Evolutionary conservation across 2,113 vertebrate species (phyloP), one percentile per base, ranked within the genome.

Genomic region (Upupa epops): DNA sequence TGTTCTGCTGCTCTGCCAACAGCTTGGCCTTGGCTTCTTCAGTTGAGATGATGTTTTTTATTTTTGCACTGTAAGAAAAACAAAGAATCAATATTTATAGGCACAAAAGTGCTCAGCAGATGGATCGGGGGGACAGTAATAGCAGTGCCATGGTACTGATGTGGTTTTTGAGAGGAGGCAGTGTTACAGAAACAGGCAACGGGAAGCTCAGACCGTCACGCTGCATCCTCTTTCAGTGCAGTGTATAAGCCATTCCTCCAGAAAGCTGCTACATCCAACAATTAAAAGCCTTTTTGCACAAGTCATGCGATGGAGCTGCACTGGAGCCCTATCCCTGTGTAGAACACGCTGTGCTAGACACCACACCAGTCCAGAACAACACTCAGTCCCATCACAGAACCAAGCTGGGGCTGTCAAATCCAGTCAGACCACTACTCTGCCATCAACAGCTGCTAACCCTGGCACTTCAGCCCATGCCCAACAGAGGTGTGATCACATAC

Each of bases 1-100:
- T 99, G 94, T 99, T 99, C 94, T 99, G 98, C 92, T 99, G 99
- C 93, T 99, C 99, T 10, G 98, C 98, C 92, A 99, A 95, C 60
- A 99, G 98, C 54, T 98, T 98, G 46, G 99, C 99, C 96, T 99
- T 99, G 69, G 99, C 99, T 1, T 99, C 99, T 83, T 99, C 99
- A 25, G 99, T 99, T 37, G 96, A 98, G 83, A 99, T 99, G 12
- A 99, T 99, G 83, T 99, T 99, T 95, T 99, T 99, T 68, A 99
- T 99, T 96, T 99, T 99, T 69, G 99, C 99, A 8, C 99, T 99
- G 13, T 20, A 80, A 79, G 42, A 51, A 91, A 52, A 72, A 72
- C 40, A 65, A 48, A 17, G 13, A 40, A 42, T 28, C 42, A n/a
- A 32, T 0, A 8, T 5, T 75, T 3, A 32, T 13, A 69, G 36